phyloP scores from a whole-genome alignment of 2,113 vertebrate genomes.

The Collichthys lucidus region DNA sequence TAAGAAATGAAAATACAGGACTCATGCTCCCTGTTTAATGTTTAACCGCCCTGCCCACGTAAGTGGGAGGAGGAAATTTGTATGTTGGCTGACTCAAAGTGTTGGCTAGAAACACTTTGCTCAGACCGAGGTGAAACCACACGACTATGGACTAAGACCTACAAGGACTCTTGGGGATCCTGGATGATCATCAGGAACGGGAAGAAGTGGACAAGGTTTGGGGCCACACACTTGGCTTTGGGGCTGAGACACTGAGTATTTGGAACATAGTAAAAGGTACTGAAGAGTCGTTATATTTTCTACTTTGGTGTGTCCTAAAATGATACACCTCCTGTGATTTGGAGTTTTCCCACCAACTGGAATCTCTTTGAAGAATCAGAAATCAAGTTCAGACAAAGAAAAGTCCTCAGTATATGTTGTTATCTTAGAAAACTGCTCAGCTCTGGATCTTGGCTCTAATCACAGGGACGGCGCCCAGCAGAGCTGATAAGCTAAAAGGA shows the following conservation, averaged over 20 bases:
- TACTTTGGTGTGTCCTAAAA: too few relatives aligned
- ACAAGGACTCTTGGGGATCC: background rate
- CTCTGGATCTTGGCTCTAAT: slow-evolving; percentile 34
- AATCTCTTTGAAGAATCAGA: background rate
- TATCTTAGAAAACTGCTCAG: slow-evolving; percentile 3
- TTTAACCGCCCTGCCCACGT: slow-evolving; percentile 75
- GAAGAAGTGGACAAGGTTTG: background rate
- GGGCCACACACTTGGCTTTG: background rate
- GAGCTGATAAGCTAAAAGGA: slow-evolving; percentile 63
- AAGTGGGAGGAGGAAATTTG: slow-evolving; percentile 64
- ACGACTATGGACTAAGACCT: background rate
- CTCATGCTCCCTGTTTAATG: slow-evolving; percentile 70
- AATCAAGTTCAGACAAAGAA: background rate
- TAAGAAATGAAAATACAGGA: slow-evolving; percentile 48
- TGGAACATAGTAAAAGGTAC: background rate
- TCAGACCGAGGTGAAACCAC: slow-evolving; percentile 47
- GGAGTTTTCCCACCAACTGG: background rate
- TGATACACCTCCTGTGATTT: slow-evolving; percentile 1
- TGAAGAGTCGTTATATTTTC: background rate
- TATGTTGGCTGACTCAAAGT: slow-evolving; percentile 13
- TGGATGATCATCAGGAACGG: background rate
- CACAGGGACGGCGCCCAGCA: slow-evolving; percentile 25
- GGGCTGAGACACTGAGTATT: background rate
- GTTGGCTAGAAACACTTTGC: slow-evolving; percentile 37
- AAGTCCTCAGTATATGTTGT: background rate